Conservation (phyloP, 2,113 vertebrate genomes). For the Carassius auratus region DNA sequence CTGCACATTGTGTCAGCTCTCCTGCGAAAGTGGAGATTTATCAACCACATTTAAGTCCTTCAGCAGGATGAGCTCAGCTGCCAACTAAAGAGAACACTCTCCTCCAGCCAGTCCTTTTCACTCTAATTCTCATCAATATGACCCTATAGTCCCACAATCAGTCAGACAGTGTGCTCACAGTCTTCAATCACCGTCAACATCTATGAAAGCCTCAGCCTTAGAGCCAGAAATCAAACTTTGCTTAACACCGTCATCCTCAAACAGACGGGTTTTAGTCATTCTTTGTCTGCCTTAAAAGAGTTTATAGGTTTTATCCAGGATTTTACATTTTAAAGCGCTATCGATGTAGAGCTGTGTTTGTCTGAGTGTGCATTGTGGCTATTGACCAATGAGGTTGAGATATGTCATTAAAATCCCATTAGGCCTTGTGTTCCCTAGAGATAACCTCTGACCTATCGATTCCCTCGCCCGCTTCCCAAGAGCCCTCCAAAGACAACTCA, state of each 20-base stretch:
- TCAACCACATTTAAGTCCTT: conserved; percentile 43
- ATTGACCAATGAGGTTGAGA: conserved; percentile 49
- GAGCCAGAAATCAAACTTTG: conserved; percentile 16
- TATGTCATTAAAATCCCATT: conserved; percentile 53
- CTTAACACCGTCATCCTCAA: background rate
- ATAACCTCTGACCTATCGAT: conserved; percentile 60
- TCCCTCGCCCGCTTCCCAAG: background rate
- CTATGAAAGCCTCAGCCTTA: background rate
- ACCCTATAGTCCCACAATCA: background rate
- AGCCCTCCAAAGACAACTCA: conserved; percentile 27
- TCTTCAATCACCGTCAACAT: background rate
- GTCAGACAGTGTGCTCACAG: background rate
- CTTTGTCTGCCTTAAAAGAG: background rate
- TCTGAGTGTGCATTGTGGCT: conserved; percentile 38
- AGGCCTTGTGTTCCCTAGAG: conserved; percentile 48
- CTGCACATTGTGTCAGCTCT: conserved; percentile 42
- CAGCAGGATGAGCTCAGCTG: conserved; percentile 11
- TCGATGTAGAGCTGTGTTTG: background rate
- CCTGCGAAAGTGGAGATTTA: conserved; percentile 38
- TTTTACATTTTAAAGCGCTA: background rate
- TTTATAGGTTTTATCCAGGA: background rate
- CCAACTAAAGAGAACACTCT: conserved; percentile 11
- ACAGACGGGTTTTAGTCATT: background rate
- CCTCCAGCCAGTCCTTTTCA: conserved; percentile 7
- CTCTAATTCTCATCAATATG: conserved; percentile 30